Evolutionary conservation across 1,140 invertebrate genomes (phyloP).

Genomic region (Pissodes strobi): DNA sequence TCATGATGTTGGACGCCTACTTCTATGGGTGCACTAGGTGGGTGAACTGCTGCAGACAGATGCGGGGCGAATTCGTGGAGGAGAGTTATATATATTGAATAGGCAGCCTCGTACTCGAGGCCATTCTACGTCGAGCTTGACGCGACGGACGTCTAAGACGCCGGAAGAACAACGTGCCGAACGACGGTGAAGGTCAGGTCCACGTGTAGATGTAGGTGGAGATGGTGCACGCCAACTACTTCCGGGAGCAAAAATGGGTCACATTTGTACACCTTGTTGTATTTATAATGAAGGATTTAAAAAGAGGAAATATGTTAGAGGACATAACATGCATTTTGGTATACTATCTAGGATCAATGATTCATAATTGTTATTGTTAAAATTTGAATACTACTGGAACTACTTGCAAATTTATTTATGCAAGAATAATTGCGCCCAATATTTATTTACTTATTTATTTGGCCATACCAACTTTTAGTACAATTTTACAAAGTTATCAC

Average conservation of each 20-base stretch:
- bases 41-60: slow-evolving; percentile 37
- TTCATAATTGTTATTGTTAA: no score
- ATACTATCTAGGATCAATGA: no score
- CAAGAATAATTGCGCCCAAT: no score
- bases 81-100: slow-evolving; percentile 36
- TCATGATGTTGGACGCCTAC: slow-evolving; percentile 34
- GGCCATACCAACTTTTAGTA: no score
- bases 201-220: slow-evolving; percentile 18
- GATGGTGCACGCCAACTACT: neutral
- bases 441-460: no score
- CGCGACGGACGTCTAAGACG: slow-evolving; percentile 22
- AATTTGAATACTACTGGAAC: no score
- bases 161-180: slow-evolving; percentile 29
- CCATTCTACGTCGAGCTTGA: slow-evolving; percentile 19
- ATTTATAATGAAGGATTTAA: no score
- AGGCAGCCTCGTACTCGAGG: slow-evolving; percentile 35
- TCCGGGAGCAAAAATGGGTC: slow-evolving; percentile 13
- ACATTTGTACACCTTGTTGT: no score
- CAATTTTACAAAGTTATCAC: no score
- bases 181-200: slow-evolving; percentile 29
- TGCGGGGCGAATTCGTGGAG: slow-evolving; percentile 30
- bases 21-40: slow-evolving; percentile 37
- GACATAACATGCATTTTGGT: no score
- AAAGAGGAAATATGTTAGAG: no score
- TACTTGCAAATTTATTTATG: no score